Evolutionary conservation across 2,888 invertebrate species (phyloP).

Genomic region (Leucania comma): DNA sequence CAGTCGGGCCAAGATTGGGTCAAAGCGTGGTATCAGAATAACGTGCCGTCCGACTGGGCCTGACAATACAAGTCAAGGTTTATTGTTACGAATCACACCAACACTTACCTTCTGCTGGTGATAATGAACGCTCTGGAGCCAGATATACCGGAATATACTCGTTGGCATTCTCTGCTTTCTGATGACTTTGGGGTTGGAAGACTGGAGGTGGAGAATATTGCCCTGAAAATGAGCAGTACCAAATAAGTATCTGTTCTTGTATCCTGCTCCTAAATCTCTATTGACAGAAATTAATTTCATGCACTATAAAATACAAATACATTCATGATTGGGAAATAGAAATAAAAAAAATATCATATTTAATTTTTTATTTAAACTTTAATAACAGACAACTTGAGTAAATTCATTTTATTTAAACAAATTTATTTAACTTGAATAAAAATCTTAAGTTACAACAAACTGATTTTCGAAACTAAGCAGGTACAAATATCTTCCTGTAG

Average conservation of each 20-base stretch:
- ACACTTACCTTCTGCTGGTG: not conserved
- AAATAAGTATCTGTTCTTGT: not conserved
- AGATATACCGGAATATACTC: not conserved
- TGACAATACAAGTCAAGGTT: too few species aligned
- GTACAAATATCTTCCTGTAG: too few species aligned
- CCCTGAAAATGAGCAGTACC: not conserved
- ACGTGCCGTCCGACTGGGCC: too few species aligned
- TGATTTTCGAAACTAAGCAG: not conserved
- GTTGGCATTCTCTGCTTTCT: not conserved
- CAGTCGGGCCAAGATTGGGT: too few species aligned
- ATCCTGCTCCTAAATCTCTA: not conserved
- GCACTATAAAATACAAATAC: not conserved
- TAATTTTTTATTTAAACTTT: slow-evolving; percentile 8
- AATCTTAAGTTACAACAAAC: not conserved
- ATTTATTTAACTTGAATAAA: not conserved
- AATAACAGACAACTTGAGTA: not conserved
- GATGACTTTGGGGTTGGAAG: not conserved
- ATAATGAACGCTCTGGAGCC: not conserved
- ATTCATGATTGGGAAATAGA: not conserved
- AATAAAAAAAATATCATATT: not conserved
- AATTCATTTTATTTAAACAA: not conserved
- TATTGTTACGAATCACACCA: not conserved
- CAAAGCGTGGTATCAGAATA: too few species aligned
- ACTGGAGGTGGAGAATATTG: not conserved
- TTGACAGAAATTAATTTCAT: not conserved